Evolutionary conservation across 2,113 vertebrate species (phyloP), one percentile per base, ranked within the genome.

Genomic region (Bufo gargarizans): DNA sequence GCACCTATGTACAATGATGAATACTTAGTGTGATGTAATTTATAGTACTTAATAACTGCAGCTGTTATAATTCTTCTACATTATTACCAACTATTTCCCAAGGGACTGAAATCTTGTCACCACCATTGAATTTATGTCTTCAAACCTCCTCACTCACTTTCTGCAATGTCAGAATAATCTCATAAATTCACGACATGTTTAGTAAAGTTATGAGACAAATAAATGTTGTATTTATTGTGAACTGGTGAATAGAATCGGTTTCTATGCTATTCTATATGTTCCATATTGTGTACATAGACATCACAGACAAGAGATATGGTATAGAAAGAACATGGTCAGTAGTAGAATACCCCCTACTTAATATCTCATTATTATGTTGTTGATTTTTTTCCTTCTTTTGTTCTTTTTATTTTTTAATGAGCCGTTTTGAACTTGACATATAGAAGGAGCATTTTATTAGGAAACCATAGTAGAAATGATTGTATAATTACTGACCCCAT

Each of bases 91-190:
- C 11, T n/a, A 14, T 47, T 33, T 79, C 77, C 77, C 53, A 13
- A 0, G 12, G 50, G 50, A 56, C 6, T 56, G 50, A 20, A 77
- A 17, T 53, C 76, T 77, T 77, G 17, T 77, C 50, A 53, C 19
- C 19, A 22, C 50, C 19, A 56, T 22, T 13, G 9, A 79, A 79
- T 79, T 79, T 79, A 79, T 56, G 77, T 56, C 0, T 7, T 50
- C 77, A 33, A 19, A 56, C 33, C 53, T 22, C n/a, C 49, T 33
- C 47, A 8, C 12, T 79, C 20, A 55, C 77, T 56, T 79, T 56
- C 20, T 56, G 49, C 77, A 79, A 79, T 56, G 77, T 79, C 77
- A 79, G 77, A 79, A 55, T 56, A 79, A 56, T 13, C 50, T 79
- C 77, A 14, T 22, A 7, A 16, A 55, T 20, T 4, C 11, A 14